A percentile compares a stretch with the other conserved stretches of the same genome.
Conservation (phyloP, 2,888 invertebrate genomes). For the Eupithecia subumbrata region DNA sequence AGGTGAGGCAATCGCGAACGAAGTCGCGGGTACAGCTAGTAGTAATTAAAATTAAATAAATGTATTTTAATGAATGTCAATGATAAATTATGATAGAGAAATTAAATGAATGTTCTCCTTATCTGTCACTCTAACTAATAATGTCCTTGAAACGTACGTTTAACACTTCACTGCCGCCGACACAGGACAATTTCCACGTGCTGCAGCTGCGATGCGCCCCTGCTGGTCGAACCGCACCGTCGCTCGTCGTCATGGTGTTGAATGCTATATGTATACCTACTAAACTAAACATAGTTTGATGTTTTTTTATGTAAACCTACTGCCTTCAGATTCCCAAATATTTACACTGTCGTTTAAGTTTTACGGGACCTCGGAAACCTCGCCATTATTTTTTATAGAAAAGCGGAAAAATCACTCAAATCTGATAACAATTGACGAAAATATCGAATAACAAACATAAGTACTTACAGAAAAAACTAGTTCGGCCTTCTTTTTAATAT, state of each 20-base stretch:
- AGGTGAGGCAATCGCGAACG: no score
- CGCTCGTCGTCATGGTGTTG: no score
- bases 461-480: not conserved
- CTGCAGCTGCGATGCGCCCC: no score
- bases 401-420: not conserved
- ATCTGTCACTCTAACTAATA: not conserved
- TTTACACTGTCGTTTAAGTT: not conserved
- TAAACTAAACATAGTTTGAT: not conserved
- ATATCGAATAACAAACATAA: not conserved
- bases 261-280: no score
- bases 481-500: no score
- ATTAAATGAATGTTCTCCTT: no score
- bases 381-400: not conserved
- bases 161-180: not conserved
- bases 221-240: no score
- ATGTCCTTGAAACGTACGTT: not conserved
- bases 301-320: not conserved
- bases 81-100: no score
- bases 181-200: no score
- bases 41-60: no score
- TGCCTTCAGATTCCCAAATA: not conserved
- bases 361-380: not conserved
- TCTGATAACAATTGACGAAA: not conserved
- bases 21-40: no score
- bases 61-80: no score